Base-by-base conservation (phyloP, 2,113 vertebrate species). In the Hippocampus mohnikei region DNA sequence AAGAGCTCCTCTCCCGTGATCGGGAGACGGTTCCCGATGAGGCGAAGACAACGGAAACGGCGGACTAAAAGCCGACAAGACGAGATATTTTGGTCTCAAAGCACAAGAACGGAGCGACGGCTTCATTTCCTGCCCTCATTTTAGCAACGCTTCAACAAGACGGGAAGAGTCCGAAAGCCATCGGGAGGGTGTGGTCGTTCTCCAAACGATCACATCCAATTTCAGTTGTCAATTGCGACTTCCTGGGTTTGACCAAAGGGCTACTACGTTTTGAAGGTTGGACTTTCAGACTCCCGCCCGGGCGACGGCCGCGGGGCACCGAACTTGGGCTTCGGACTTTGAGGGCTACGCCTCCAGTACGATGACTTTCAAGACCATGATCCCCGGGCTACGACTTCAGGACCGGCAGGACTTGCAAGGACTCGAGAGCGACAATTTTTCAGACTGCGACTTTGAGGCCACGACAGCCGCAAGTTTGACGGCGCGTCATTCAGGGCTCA, bases 1-100 rank as follows among this genome's bases (percentile, higher is more conserved):
- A 64, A 80, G 81, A 80, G 81, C 78, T 66, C 66, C 21, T 65
- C 78, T 62, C 74, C 29, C 73, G 78, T 82, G 66, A 74, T 67
- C 48, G 13, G 12, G 48, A 21, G 46, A 52, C 27, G 67, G 42
- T 46, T 65, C 76, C 72, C 55, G 75, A 78, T 18, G 67, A 77
- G 69, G 81, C 60, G 44, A 72, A 74, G 68, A 69, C 3, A 40
- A 68, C 60, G 66, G 53, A 9, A 53, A 27, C 29, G 21, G 65
- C 62, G 71, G 64, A 79, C 2, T n/a, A 6, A 50, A 69, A 69
- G 42, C 53, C 53, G 20, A 18, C 12, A n/a, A n/a, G 20, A 52
- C 2, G 3, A 29, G 40, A 53, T 65, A 70, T 70, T 70, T 79
- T 15, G 58, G 67, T 64, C 60, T 61, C 13, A 3, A 44, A 50